Evolutionary conservation across 1,140 invertebrate species (phyloP).

Genomic region (Ericerus pela): DNA sequence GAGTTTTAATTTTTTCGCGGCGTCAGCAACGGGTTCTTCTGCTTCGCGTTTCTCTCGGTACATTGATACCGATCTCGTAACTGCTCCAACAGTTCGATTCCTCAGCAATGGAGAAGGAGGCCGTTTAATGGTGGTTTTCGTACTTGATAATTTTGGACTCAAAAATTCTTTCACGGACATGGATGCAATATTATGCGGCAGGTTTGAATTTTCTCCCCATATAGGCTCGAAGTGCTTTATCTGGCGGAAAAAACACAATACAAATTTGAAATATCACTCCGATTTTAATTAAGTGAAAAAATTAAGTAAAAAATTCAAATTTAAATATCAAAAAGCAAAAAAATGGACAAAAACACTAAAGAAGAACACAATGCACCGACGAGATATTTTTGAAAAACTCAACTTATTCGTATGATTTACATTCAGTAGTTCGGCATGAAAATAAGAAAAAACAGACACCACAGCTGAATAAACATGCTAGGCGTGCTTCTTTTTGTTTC

Average conservation of each 20-base stretch:
- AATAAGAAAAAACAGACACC: too few relatives aligned
- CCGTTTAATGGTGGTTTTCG: conserved; percentile 42
- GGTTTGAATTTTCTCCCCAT: conserved; percentile 58
- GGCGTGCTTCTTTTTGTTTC: too few relatives aligned
- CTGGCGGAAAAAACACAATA: conserved; percentile 27
- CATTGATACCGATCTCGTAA: conserved; percentile 40
- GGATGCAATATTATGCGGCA: background rate
- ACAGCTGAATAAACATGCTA: too few relatives aligned
- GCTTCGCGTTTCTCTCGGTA: conserved; percentile 27
- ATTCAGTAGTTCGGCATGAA: too few relatives aligned
- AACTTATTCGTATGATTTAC: too few relatives aligned
- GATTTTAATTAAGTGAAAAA: too few relatives aligned
- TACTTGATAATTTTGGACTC: conserved; percentile 24
- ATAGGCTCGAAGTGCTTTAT: conserved; percentile 90
- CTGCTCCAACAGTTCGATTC: conserved; percentile 42
- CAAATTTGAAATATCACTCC: conserved; percentile 13
- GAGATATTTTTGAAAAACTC: too few relatives aligned
- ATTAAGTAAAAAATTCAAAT: too few relatives aligned
- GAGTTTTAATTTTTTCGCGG: background rate
- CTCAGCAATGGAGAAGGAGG: conserved; percentile 32
- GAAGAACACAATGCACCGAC: too few relatives aligned
- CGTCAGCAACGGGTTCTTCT: conserved; percentile 12
- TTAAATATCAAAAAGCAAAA: too few relatives aligned
- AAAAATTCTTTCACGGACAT: background rate
- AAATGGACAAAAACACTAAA: too few relatives aligned